Evolutionary conservation across 2,113 vertebrate genomes (phyloP).

Genomic region (Actinemys pallida): DNA sequence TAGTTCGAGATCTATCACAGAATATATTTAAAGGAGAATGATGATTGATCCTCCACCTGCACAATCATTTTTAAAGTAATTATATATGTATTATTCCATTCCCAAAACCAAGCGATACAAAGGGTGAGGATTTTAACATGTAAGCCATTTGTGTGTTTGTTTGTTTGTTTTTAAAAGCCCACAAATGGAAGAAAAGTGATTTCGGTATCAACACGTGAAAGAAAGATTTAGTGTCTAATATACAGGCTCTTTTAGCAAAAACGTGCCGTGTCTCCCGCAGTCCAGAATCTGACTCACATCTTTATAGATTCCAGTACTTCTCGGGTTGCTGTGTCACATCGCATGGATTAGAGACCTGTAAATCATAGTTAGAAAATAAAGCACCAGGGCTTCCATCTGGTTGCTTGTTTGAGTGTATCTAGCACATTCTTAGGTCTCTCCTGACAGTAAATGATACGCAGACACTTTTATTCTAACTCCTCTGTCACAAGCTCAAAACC

Average conservation of each 20-base stretch:
- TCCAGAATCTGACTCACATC: not conserved
- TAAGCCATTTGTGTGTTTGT: not conserved
- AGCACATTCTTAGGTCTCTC: not conserved
- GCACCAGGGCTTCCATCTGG: not conserved
- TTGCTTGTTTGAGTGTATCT: not conserved
- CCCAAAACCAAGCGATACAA: not conserved
- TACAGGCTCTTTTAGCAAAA: not conserved
- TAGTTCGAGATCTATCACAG: not conserved
- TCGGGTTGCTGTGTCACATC: not conserved
- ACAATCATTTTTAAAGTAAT: not conserved
- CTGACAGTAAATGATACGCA: not conserved
- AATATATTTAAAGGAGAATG: slow-evolving; percentile 38
- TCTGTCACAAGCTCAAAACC: not conserved
- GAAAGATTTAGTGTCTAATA: not conserved
- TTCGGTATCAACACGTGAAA: not conserved
- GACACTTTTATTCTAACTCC: not conserved
- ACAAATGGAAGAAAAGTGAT: not conserved
- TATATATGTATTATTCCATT: not conserved
- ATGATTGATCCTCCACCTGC: slow-evolving; percentile 43
- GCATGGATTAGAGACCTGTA: not conserved
- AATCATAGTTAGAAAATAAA: not conserved
- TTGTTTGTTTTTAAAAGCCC: not conserved
- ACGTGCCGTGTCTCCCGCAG: not conserved
- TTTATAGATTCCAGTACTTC: not conserved
- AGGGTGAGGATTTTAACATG: not conserved